Percentiles rank a stretch among this genome's conserved stretches.
Conservation (phyloP, 2,113 vertebrate genomes). For the Odontesthes bonariensis region DNA sequence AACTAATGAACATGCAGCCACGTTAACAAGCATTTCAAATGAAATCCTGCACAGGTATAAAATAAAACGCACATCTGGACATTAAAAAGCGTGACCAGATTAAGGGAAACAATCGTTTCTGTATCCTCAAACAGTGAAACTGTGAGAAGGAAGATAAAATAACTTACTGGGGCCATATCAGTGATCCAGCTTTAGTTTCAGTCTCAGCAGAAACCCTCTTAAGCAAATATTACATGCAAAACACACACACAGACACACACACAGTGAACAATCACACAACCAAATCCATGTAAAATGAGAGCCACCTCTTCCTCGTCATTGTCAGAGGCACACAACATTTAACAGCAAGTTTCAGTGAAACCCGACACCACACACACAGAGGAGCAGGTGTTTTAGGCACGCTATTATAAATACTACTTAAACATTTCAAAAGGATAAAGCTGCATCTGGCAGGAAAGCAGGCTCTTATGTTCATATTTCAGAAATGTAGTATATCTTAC, state of each 20-base stretch:
- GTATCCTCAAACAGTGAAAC: conserved; percentile 33
- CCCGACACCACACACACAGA: conserved; percentile 37
- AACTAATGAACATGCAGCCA: neutral
- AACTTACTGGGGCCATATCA: conserved; percentile 29
- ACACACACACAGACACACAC: conserved; percentile 37
- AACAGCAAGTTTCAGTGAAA: conserved; percentile 67
- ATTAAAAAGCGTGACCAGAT: too few relatives aligned
- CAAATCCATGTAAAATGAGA: conserved; percentile 74
- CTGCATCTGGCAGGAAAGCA: neutral
- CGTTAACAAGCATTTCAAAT: conserved; percentile 16
- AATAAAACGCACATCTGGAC: conserved; percentile 8
- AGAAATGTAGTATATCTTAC: neutral
- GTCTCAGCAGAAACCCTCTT: conserved; percentile 70
- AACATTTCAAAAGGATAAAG: neutral
- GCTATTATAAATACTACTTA: conserved; percentile 9
- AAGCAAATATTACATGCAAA: conserved; percentile 80
- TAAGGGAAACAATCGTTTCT: conserved; percentile 3
- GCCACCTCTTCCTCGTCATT: conserved; percentile 48
- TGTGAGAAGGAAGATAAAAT: conserved; percentile 11
- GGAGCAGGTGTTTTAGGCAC: conserved; percentile 1
- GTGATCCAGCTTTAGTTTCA: conserved; percentile 67
- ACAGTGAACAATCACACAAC: conserved; percentile 48
- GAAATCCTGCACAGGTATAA: conserved; percentile 11
- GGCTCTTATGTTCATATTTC: neutral
- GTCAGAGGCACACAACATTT: conserved; percentile 26